Evolutionary conservation across 2,113 vertebrate genomes (phyloP).

Genomic region (Pseudorhombus dupliciocellatus): DNA sequence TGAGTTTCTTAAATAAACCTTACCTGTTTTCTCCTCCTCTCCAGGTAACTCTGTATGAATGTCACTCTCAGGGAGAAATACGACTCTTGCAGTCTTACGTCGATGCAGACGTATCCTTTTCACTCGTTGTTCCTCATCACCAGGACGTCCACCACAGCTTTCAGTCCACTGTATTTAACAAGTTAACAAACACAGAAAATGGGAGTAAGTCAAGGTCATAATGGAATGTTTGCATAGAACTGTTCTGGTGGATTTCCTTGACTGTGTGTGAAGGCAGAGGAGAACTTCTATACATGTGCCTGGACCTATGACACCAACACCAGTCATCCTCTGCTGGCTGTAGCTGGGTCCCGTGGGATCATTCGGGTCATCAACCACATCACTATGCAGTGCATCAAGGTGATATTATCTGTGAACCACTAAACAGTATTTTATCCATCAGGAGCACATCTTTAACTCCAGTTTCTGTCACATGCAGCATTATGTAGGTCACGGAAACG

Average conservation of each 20-base stretch:
- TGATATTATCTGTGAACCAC: conserved; percentile 41
- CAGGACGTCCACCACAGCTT: not conserved
- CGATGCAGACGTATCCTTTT: conserved; percentile 97
- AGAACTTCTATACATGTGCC: conserved; percentile 98
- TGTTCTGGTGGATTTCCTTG: conserved; percentile 70
- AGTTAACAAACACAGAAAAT: not conserved
- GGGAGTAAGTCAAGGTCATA: too few species aligned
- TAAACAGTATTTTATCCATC: not conserved
- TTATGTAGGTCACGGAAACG: conserved; percentile 98
- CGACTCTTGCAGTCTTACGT: conserved; percentile 95
- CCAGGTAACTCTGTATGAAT: conserved; percentile 98
- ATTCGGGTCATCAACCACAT: conserved; percentile 99
- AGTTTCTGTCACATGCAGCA: conserved; percentile 80
- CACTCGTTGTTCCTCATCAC: not conserved
- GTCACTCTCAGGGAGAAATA: conserved; percentile 97
- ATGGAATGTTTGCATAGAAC: too few species aligned
- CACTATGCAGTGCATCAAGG: conserved; percentile 99
- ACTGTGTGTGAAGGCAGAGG: conserved; percentile 88
- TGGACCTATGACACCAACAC: conserved; percentile 99
- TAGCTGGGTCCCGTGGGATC: conserved; percentile 96
- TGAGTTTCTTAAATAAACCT: not conserved
- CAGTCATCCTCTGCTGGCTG: conserved; percentile 94
- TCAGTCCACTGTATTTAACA: not conserved
- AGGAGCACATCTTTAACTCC: not conserved
- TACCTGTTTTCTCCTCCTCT: not conserved